Evolutionary conservation across 2,797 vertebrate species (phyloP).

Genomic region (Cheracebus regulus): DNA sequence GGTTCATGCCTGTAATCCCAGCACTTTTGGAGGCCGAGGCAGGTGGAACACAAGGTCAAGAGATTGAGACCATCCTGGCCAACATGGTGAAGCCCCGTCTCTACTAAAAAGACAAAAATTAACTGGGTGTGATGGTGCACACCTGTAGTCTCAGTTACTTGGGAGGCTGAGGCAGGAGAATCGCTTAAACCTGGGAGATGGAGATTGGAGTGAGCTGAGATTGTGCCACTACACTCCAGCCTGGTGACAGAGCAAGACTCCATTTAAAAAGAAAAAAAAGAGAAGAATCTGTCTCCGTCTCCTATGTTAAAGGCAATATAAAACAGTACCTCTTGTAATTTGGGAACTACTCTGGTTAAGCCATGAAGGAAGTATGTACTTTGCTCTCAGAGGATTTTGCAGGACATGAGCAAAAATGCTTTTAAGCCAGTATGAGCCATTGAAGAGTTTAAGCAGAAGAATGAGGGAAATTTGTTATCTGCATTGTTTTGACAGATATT

Average conservation of each 20-base stretch:
- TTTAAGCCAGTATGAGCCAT: not conserved
- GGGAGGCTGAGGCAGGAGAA: not conserved
- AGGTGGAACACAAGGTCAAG: rapidly evolving
- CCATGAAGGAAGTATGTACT: not conserved
- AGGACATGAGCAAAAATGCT: not conserved
- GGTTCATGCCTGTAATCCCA: not conserved
- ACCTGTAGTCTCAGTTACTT: not conserved
- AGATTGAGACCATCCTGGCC: not conserved
- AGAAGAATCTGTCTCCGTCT: not conserved
- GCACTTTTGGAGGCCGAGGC: rapidly evolving
- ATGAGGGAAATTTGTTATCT: not conserved
- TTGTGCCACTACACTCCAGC: not conserved
- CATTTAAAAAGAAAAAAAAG: not conserved
- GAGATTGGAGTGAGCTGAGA: not conserved
- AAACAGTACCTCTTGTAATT: not conserved
- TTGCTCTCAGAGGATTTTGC: not conserved
- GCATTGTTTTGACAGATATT: not conserved
- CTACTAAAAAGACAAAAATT: not conserved
- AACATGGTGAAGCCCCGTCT: not conserved
- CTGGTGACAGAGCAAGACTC: not conserved
- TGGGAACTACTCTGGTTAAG: not conserved
- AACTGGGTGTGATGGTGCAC: rapidly evolving
- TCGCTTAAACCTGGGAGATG: rapidly evolving
- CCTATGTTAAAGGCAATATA: not conserved
- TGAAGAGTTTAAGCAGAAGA: not conserved